phyloP scores from a whole-genome alignment of 2,797 vertebrate species.

The Sebastes hopkinsi region DNA sequence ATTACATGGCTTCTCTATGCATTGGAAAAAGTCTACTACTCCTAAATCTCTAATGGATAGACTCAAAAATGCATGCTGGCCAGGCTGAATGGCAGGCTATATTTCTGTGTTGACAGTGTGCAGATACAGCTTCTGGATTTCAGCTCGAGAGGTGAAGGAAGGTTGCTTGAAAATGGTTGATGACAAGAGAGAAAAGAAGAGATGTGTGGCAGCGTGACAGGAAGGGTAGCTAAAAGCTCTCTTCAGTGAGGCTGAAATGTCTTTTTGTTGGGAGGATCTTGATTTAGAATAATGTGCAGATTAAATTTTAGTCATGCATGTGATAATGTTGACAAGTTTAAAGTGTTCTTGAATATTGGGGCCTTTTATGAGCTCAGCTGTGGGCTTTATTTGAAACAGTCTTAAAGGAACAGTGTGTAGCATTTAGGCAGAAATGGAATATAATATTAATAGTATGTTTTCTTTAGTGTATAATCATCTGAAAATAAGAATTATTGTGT shows the following conservation, averaged over 20 bases:
- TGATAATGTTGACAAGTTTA: neutral
- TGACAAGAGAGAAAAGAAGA: neutral
- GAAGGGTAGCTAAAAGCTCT: neutral
- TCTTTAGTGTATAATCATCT: too few species aligned
- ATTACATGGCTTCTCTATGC: constrained; percentile 25
- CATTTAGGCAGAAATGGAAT: too few species aligned
- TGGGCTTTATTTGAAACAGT: neutral
- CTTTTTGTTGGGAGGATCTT: neutral
- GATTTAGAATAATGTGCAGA: neutral
- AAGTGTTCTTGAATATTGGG: neutral
- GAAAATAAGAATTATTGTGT: too few species aligned
- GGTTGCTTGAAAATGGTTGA: constrained; percentile 12
- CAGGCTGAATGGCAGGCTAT: constrained; percentile 7
- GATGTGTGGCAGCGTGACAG: neutral
- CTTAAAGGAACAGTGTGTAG: too few species aligned
- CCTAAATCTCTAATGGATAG: constrained; percentile 26
- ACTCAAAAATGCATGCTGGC: constrained; percentile 6
- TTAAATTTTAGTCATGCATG: neutral
- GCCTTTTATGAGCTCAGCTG: neutral
- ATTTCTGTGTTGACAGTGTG: constrained; percentile 21
- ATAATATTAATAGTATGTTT: too few species aligned
- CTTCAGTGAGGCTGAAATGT: neutral
- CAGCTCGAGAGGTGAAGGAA: constrained; percentile 9
- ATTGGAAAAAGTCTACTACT: neutral
- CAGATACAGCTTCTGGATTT: constrained; percentile 24